Base-by-base conservation (phyloP, 2,888 invertebrate genomes). In the Dione vanillae region DNA sequence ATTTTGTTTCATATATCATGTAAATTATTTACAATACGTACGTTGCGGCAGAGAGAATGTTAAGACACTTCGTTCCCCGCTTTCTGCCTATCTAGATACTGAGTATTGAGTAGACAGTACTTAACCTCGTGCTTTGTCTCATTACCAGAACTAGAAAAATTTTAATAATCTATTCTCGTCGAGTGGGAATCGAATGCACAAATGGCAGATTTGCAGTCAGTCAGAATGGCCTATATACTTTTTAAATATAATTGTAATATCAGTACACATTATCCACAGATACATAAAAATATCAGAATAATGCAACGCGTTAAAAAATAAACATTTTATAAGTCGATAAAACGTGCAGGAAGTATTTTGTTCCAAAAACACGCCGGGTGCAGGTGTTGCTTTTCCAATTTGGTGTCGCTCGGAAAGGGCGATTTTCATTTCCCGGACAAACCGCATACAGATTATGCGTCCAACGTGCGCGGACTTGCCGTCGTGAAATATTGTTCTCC, bases 331-430 rank as follows among this genome's bases (percentile, higher is more conserved):
- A 71, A 75, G 75, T 74, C 74, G 73, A 75, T 76, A 77, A 76
- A 78, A 78, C 76, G 68, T 70, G 72, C 77, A 76, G 76, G 76
- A 80, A 78, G 78, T 79, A 77, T 78, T 79, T 76, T 80, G 80
- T 77, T 78, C 79, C 65, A 72, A 75, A 78, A 79, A 83, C 59
- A 61, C 82, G 79, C 75, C 70, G 69, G 75, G 75, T 79, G 73
- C 86, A 88, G 88, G 88, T 88, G 88, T 86, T 83, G 85, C 77
- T 79, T 82, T 88, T 85, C 82, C 87, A 87, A 88, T 88, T 86
- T 85, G 81, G 74, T 80, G 80, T 78, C 78, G 80, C 79, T 78
- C 78, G 70, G 76, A 78, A 80, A 80, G 83, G 84, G 82, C 85
- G 83, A 83, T 84, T 88, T 86, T 89, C 81, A 81, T 82, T 81